phyloP scores from a whole-genome alignment of 2,113 vertebrate species.

The Myrmophylax atrothorax region DNA sequence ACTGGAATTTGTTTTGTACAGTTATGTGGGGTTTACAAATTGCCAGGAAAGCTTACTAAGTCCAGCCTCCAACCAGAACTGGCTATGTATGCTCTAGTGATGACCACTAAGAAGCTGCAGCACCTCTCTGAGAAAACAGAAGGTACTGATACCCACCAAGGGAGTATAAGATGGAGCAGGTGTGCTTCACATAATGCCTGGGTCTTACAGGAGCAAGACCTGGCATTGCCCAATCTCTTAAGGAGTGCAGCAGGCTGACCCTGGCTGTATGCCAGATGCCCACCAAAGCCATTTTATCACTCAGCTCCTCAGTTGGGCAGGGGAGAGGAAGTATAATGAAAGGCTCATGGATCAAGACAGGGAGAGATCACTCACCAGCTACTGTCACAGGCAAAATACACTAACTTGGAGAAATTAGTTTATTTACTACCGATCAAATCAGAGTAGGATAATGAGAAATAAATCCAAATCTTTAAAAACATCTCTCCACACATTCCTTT shows the following conservation, averaged over 20 bases:
- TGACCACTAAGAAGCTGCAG: background rate
- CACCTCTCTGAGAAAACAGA: background rate
- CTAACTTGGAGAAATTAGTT: background rate
- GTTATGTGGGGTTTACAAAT: background rate
- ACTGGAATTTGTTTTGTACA: background rate
- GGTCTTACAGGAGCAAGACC: background rate
- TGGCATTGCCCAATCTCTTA: background rate
- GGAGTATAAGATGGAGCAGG: fast-evolving
- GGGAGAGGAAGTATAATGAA: background rate
- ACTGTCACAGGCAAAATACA: background rate
- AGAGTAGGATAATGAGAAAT: background rate
- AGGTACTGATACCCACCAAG: background rate
- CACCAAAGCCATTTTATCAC: background rate
- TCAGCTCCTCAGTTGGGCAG: background rate
- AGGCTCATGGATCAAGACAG: background rate
- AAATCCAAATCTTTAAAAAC: background rate
- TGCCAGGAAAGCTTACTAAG: background rate
- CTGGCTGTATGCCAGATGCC: background rate
- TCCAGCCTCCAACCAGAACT: background rate
- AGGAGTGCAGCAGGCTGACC: background rate
- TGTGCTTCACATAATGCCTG: background rate
- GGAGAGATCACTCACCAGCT: background rate
- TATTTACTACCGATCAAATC: background rate
- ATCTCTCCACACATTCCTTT: background rate
- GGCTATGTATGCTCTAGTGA: fast-evolving